Conservation (phyloP, 2,888 invertebrate genomes). For the Notodonta dromedarius region DNA sequence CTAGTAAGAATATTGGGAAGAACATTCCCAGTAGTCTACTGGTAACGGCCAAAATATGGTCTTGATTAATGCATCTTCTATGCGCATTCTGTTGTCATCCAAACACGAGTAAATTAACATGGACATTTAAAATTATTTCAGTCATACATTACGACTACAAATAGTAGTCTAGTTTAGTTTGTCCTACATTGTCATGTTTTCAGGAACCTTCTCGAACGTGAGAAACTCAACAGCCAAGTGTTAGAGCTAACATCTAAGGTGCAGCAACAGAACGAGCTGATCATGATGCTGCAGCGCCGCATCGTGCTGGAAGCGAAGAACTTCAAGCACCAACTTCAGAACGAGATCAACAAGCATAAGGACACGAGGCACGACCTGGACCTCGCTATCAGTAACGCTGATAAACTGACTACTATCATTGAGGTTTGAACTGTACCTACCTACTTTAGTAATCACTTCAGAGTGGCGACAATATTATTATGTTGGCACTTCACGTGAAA, state of each 20-base stretch:
- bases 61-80: no score
- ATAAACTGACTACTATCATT: conserved; percentile 83
- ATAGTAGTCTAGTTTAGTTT: not conserved
- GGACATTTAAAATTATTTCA: no score
- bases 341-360: conserved; percentile 88
- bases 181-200: conserved; percentile 8
- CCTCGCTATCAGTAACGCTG: conserved; percentile 85
- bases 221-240: conserved; percentile 87
- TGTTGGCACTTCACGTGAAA: no score
- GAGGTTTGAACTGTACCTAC: conserved; percentile 63
- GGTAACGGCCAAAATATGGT: no score
- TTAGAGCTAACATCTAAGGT: conserved; percentile 81
- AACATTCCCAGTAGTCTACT: no score
- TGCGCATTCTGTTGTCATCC: no score
- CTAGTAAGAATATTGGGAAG: no score
- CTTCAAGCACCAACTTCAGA: conserved; percentile 87
- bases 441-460: not conserved
- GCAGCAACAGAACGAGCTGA: conserved; percentile 85
- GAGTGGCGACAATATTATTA: not conserved
- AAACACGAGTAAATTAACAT: no score
- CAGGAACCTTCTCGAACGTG: conserved; percentile 88
- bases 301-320: conserved; percentile 90
- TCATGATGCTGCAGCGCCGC: conserved; percentile 87
- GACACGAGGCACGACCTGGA: conserved; percentile 88
- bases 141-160: no score